A percentile compares a stretch with the other conserved stretches of the same genome.
These are phyloP conservation scores for Phylloscopus whistleri DNA, from an alignment of 2,113 vertebrate species.

Conservation along the genomic window DNA sequence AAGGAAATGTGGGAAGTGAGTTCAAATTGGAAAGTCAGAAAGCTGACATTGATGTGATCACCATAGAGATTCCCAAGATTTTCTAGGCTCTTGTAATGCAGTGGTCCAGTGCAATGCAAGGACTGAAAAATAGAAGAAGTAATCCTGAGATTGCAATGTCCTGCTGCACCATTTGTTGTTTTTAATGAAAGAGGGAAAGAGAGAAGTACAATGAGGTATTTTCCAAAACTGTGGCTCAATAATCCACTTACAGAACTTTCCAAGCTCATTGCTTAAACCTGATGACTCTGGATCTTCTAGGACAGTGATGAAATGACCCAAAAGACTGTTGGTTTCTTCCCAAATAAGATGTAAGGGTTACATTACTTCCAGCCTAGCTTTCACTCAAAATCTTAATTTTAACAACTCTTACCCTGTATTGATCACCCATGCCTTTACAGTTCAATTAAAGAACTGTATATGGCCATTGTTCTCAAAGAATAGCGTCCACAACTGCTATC, in stretches of 20 bases:
- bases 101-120: background rate
- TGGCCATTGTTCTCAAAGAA: background rate
- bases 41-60: conserved; percentile 10
- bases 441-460: conserved; percentile 19
- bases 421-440: conserved; percentile 26
- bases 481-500: background rate
- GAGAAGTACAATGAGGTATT: background rate
- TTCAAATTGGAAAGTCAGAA: conserved; percentile 42
- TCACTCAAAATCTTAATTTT: conserved; percentile 35
- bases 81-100: background rate
- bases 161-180: conserved; percentile 2
- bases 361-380: background rate
- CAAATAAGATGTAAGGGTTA: background rate
- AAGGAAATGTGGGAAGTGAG: conserved; percentile 8
- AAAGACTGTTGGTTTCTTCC: background rate
- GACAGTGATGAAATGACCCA: background rate
- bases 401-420: conserved; percentile 11
- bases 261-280: background rate
- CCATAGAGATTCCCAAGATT: background rate
- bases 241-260: conserved; percentile 10
- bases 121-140: conserved; percentile 17
- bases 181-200: background rate
- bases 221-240: conserved; percentile 12
- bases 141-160: background rate
- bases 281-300: background rate